Percentiles rank a stretch among this genome's conserved stretches.
Conservation (phyloP, 2,888 invertebrate genomes). For the Drosophila mettleri region DNA sequence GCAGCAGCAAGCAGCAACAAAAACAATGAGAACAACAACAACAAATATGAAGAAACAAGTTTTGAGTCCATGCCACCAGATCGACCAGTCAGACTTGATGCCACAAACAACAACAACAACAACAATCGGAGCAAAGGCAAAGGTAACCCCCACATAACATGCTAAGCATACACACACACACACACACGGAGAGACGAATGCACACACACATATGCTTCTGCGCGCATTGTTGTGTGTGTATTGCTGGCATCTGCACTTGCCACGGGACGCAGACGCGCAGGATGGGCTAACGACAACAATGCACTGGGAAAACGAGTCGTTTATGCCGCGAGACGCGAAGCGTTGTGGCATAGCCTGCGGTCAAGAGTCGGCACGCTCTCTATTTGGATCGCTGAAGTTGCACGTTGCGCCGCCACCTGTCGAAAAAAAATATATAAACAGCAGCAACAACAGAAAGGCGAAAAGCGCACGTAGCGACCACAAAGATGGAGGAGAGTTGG, state of each 20-base stretch:
- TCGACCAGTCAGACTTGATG: constrained; percentile 73
- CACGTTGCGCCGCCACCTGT: constrained; percentile 65
- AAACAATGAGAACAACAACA: constrained; percentile 59
- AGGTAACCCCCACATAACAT: constrained; percentile 68
- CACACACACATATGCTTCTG: neutral
- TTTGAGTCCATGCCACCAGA: constrained; percentile 72
- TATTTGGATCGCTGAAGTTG: constrained; percentile 36
- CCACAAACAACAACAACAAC: constrained; percentile 58
- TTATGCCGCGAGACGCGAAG: constrained; percentile 30
- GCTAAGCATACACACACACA: constrained; percentile 11
- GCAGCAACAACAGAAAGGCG: constrained; percentile 30
- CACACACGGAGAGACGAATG: constrained; percentile 9
- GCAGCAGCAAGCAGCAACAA: constrained; percentile 29
- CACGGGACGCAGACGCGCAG: constrained; percentile 46
- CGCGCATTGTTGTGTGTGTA: constrained; percentile 3
- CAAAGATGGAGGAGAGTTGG: constrained; percentile 3
- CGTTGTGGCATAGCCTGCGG: constrained; percentile 40
- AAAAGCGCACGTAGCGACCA: constrained; percentile 56
- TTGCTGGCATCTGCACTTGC: constrained; percentile 58
- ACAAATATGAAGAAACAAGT: constrained; percentile 59
- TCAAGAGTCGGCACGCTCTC: constrained; percentile 61
- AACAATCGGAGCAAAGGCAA: constrained; percentile 34
- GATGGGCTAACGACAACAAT: constrained; percentile 41
- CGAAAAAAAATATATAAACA: constrained; percentile 27
- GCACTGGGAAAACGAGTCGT: constrained; percentile 49